These are phyloP conservation scores for Boloria euphrosyne DNA, from an alignment of 2,888 invertebrate species.

Conservation along the genomic window DNA sequence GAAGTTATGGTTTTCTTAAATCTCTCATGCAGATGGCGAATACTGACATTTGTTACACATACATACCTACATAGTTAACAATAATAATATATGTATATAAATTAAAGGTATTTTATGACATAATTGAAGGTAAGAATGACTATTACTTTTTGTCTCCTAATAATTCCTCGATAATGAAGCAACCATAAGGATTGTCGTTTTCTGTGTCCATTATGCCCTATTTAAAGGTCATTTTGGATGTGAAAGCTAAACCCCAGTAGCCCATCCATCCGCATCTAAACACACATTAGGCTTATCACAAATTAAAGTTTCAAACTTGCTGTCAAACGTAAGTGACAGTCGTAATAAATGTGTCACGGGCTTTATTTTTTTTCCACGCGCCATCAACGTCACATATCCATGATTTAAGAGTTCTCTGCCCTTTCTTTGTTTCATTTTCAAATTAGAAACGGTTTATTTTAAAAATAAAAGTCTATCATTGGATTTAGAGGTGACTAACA, in stretches of 20 bases:
- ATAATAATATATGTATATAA: too few relatives aligned
- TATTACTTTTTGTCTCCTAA: background rate
- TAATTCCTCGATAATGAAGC: constrained; percentile 8
- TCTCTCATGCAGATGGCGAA: too few relatives aligned
- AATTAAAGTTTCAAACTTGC: constrained; percentile 72
- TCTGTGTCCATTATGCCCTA: constrained; percentile 37
- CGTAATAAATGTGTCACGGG: constrained; percentile 78
- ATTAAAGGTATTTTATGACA: too few relatives aligned
- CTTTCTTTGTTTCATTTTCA: constrained; percentile 78
- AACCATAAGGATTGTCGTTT: constrained; percentile 20
- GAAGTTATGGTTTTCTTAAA: too few relatives aligned
- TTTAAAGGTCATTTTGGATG: constrained; percentile 48
- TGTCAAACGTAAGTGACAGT: constrained; percentile 75
- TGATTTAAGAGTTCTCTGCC: constrained; percentile 78
- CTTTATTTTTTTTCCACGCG: constrained; percentile 59
- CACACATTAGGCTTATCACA: constrained; percentile 76
- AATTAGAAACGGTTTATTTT: constrained; percentile 45
- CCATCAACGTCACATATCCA: constrained; percentile 73
- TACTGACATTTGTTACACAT: too few relatives aligned
- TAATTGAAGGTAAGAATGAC: too few relatives aligned
- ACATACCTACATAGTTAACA: too few relatives aligned
- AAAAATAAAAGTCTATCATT: constrained; percentile 39
- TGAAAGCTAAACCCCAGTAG: constrained; percentile 74
- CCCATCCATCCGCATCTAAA: constrained; percentile 56
- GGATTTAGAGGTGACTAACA: constrained; percentile 54